Conservation (phyloP, 2,797 vertebrate species). For the Sebastiscus tertius region DNA sequence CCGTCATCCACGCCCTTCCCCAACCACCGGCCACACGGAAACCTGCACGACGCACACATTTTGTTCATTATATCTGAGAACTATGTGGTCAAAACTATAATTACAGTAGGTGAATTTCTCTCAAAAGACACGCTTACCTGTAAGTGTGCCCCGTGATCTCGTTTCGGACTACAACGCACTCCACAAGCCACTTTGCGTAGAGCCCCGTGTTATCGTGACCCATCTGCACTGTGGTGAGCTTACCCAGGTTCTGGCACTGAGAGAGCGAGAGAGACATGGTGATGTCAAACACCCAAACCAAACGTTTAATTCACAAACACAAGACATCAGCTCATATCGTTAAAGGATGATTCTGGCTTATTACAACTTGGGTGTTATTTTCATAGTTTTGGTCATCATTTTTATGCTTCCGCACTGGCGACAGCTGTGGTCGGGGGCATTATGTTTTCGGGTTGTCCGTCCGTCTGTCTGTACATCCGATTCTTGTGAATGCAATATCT, state of each 20-base stretch:
- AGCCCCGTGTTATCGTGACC: conserved; percentile 98
- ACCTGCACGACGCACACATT: conserved; percentile 78
- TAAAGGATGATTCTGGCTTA: not conserved
- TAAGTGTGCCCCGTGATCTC: conserved; percentile 98
- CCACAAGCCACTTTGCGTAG: conserved; percentile 98
- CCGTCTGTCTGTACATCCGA: no score
- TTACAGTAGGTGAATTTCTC: not conserved
- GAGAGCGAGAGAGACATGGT: conserved; percentile 16
- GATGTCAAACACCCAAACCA: not conserved
- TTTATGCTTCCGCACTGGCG: no score
- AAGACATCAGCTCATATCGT: not conserved
- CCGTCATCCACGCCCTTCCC: conserved; percentile 98
- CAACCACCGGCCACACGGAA: conserved; percentile 97
- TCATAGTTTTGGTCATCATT: not conserved
- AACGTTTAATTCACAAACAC: not conserved
- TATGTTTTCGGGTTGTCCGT: no score
- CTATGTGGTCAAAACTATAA: not conserved
- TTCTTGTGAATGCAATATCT: no score
- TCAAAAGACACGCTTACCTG: conserved; percentile 86
- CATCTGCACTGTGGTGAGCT: conserved; percentile 98
- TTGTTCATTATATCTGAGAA: not conserved
- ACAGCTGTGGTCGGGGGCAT: no score
- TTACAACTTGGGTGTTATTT: not conserved
- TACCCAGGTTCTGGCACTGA: conserved; percentile 98
- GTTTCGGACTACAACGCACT: conserved; percentile 96